phyloP scores from a whole-genome alignment of 2,797 vertebrate species.

The Ctenopoma kingsleyae region DNA sequence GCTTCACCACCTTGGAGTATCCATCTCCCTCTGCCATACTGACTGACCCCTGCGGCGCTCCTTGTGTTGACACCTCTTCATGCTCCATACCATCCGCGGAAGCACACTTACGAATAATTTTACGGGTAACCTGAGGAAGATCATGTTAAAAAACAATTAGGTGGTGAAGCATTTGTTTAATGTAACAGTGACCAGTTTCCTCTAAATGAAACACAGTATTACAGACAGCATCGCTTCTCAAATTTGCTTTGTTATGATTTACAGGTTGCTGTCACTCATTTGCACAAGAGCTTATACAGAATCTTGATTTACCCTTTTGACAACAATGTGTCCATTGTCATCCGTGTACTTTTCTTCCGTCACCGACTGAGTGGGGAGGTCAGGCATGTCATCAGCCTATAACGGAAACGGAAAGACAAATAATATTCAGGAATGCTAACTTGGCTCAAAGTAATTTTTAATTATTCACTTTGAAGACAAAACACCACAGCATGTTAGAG shows the following conservation, averaged over 20 bases:
- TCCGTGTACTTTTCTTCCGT: conserved; percentile 92
- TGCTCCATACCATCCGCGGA: conserved; percentile 87
- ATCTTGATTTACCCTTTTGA: conserved; percentile 89
- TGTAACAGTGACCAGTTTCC: background rate
- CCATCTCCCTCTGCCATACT: conserved; percentile 81
- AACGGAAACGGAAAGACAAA: conserved; percentile 34
- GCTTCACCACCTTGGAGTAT: conserved; percentile 90
- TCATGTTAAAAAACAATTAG: conserved; percentile 16
- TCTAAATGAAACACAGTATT: background rate
- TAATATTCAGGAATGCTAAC: conserved; percentile 19
- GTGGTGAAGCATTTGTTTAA: background rate
- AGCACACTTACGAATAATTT: conserved; percentile 87
- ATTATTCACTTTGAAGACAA: conserved; percentile 6
- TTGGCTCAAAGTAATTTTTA: conserved; percentile 6
- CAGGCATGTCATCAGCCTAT: conserved; percentile 90
- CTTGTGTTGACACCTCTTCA: conserved; percentile 86
- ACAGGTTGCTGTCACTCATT: background rate
- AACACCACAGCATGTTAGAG: conserved; percentile 18
- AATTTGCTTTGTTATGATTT: background rate
- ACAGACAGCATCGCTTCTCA: background rate
- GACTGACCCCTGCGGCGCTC: conserved; percentile 79
- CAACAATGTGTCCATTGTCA: conserved; percentile 89
- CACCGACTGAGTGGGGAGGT: conserved; percentile 88
- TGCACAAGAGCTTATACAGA: background rate
- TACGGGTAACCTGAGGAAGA: conserved; percentile 88